Evolutionary conservation across 2,113 vertebrate species (phyloP), one percentile per base, ranked within the genome.

Genomic region (Canis aureus): DNA sequence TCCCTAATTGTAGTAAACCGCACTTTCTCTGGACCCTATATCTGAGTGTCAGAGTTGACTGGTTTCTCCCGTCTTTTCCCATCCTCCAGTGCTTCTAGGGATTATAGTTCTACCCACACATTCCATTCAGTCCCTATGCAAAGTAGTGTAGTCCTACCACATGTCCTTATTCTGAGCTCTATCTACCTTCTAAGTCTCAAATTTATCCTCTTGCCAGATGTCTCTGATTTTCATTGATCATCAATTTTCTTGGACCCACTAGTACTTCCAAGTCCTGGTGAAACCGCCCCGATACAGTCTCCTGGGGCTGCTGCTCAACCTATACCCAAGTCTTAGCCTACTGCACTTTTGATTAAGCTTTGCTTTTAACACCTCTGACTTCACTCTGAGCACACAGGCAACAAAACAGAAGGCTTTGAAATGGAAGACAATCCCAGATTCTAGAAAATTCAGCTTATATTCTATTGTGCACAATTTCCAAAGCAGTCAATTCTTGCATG

Each of bases 401-500:
- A 25, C 57, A 95, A 66, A 84, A 9, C 6, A 57, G 0, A 16
- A 32, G 5, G 8, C 38, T 92, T 88, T 49, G 71, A 95, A 92
- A 88, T 8, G 43, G 35, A 85, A 96, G 29, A 92, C 35, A 55
- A 64, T 59, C 43, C 20, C 43, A 73, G 11, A 80, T 89, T 94
- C 27, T 62, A 89, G 27, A 96, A 85, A 91, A 85, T 25, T 22
- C 64, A 79, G 57, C 8, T 86, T 91, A 43, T 60, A 74, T 66
- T 59, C 49, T 95, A 27, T 13, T 32, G 19, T 13, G 23, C 38
- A 67, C 8, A 55, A 25, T 82, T 86, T 94, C 82, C 60, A 74
- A 96, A 92, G 25, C 9, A 15, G 35, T 92, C 84, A 92, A 0
- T 83, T 92, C 62, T 96, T 96, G 80, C 95, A 87, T 94, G 38